phyloP scores from a whole-genome alignment of 2,797 vertebrate genomes.

The Acanthiza pusilla region DNA sequence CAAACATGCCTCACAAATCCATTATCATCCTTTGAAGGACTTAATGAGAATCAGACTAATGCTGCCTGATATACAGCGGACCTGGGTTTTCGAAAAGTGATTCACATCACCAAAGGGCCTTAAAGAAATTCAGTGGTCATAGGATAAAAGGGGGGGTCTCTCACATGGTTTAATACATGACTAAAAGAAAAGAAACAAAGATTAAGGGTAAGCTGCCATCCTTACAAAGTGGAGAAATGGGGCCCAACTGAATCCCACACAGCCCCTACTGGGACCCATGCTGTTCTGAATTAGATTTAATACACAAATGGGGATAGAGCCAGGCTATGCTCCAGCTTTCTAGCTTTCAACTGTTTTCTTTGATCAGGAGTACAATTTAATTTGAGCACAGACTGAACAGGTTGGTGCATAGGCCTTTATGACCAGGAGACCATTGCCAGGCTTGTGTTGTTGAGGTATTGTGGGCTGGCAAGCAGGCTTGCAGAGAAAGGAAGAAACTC shows the following conservation, averaged over 20 bases:
- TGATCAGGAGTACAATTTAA: neutral
- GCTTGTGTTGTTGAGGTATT: neutral
- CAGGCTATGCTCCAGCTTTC: neutral
- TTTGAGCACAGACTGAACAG: neutral
- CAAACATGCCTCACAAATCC: conserved; percentile 35
- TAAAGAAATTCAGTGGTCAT: neutral
- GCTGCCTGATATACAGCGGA: neutral
- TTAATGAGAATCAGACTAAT: conserved; percentile 28
- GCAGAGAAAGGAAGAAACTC: neutral
- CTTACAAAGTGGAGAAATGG: neutral
- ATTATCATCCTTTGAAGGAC: conserved; percentile 34
- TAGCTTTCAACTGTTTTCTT: conserved; percentile 3
- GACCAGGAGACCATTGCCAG: neutral
- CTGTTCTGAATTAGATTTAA: neutral
- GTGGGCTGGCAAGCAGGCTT: neutral
- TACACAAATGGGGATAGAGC: neutral
- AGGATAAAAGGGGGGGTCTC: neutral
- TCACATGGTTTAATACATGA: neutral
- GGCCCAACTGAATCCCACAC: neutral
- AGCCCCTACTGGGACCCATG: neutral
- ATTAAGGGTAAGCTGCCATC: neutral
- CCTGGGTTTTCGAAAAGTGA: neutral
- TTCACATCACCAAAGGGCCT: neutral
- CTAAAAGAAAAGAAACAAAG: neutral
- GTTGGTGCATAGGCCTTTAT: neutral